phyloP scores from a whole-genome alignment of 2,888 invertebrate genomes.

The Meta bourneti region DNA sequence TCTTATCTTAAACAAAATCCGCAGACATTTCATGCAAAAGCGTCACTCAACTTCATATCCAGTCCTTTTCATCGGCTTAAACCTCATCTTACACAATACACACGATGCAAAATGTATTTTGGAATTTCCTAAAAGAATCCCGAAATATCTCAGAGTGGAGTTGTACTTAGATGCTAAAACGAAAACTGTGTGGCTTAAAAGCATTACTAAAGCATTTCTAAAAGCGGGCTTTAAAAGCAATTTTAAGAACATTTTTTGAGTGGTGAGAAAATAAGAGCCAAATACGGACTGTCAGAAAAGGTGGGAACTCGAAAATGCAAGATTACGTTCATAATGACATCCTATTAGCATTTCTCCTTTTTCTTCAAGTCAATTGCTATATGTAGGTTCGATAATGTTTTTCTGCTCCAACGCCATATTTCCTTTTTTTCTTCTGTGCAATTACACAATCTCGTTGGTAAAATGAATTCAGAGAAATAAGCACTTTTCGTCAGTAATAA shows the following conservation, averaged over 20 bases:
- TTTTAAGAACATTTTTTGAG: background rate
- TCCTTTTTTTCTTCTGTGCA: no score
- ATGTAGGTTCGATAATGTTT: background rate
- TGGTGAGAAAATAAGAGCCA: background rate
- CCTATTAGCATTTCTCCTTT: background rate
- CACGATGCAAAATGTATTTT: background rate
- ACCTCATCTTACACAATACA: background rate
- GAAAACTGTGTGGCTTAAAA: background rate
- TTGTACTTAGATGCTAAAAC: background rate
- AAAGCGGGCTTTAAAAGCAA: background rate
- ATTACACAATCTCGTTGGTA: no score
- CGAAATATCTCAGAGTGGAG: background rate
- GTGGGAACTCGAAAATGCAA: background rate
- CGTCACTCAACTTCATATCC: no score
- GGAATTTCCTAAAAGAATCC: background rate
- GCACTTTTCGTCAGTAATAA: no score
- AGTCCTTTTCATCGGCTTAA: background rate
- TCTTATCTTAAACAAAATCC: no score
- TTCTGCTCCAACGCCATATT: background rate
- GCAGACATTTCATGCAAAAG: no score
- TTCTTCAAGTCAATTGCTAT: background rate
- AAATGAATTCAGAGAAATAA: no score
- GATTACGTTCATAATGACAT: slow-evolving; percentile 36
- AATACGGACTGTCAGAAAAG: background rate
- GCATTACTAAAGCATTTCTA: background rate